Conservation (phyloP, 2,797 vertebrate genomes). For the Orestias chungarensis region DNA sequence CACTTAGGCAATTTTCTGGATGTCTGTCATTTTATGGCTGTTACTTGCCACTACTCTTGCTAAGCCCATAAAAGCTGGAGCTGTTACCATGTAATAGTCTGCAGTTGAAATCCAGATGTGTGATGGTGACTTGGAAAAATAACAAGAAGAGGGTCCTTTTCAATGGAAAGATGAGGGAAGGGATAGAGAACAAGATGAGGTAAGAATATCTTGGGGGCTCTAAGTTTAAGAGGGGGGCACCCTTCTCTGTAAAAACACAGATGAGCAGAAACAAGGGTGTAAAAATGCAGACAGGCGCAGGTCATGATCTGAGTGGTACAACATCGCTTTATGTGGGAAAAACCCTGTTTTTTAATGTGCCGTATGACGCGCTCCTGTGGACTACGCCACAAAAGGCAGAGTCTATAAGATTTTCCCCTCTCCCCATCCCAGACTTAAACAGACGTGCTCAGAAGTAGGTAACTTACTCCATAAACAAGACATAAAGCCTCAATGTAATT, state of each 20-base stretch:
- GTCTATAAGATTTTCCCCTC: constrained; percentile 42
- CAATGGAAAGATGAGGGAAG: constrained; percentile 23
- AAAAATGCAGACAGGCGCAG: constrained; percentile 66
- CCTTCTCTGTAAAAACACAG: constrained; percentile 49
- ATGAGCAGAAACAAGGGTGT: constrained; percentile 44
- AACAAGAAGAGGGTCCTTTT: constrained; percentile 28
- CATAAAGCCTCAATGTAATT: constrained; percentile 29
- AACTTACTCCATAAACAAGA: constrained; percentile 42
- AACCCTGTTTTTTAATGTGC: constrained; percentile 54
- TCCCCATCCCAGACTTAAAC: constrained; percentile 40
- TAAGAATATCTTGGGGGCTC: constrained; percentile 12
- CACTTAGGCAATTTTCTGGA: constrained; percentile 28
- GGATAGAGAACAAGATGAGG: constrained; percentile 3
- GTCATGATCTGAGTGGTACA: constrained; percentile 26
- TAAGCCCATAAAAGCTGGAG: constrained; percentile 56
- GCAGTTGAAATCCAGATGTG: constrained; percentile 73
- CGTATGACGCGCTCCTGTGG: constrained; percentile 45
- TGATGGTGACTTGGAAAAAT: constrained; percentile 47
- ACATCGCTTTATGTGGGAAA: constrained; percentile 38
- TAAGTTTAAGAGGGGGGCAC: background rate
- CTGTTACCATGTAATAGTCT: constrained; percentile 48
- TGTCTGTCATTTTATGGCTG: constrained; percentile 51
- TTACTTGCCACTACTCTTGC: constrained; percentile 57
- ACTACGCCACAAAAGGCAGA: constrained; percentile 34
- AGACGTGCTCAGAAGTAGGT: constrained; percentile 19